These are phyloP conservation scores for Lithobates pipiens DNA, from an alignment of 2,797 vertebrate species.

Conservation along the genomic window DNA sequence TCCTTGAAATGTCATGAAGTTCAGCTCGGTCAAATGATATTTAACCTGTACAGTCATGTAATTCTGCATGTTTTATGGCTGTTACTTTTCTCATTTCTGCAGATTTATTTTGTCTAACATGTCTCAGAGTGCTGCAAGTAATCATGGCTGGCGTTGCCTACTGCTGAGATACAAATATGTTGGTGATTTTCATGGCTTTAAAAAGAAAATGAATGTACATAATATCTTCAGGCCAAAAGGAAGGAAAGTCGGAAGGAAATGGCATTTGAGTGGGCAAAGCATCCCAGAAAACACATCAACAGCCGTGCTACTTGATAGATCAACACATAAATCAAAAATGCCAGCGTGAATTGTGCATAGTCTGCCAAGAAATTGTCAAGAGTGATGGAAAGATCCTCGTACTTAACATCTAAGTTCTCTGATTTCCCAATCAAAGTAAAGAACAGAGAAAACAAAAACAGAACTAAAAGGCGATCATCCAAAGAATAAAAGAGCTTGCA, in stretches of 20 bases:
- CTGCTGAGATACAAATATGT: slow-evolving; percentile 36
- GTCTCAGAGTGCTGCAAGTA: slow-evolving; percentile 49
- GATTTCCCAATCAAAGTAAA: background rate
- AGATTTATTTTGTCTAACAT: slow-evolving; percentile 54
- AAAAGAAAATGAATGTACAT: slow-evolving; percentile 45
- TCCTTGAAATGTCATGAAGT: slow-evolving; percentile 2
- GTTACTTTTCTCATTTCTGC: slow-evolving; percentile 55
- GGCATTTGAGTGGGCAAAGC: slow-evolving; percentile 23
- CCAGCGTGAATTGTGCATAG: slow-evolving; percentile 20
- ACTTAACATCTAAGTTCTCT: background rate
- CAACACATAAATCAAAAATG: slow-evolving; percentile 58
- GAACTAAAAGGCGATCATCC: background rate
- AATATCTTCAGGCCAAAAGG: slow-evolving; percentile 23
- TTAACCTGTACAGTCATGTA: background rate
- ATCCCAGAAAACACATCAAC: slow-evolving; percentile 13
- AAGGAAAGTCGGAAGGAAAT: slow-evolving; percentile 46
- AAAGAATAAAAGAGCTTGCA: background rate
- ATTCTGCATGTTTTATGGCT: background rate
- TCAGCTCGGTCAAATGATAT: slow-evolving; percentile 20
- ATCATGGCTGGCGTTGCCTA: slow-evolving; percentile 53
- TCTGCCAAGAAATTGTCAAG: slow-evolving; percentile 56
- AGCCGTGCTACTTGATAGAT: background rate
- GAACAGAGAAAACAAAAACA: background rate
- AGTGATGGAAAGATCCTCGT: slow-evolving; percentile 38
- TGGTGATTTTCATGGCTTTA: slow-evolving; percentile 54